Conservation (phyloP, 2,113 vertebrate genomes). For the Prinia subflava region DNA sequence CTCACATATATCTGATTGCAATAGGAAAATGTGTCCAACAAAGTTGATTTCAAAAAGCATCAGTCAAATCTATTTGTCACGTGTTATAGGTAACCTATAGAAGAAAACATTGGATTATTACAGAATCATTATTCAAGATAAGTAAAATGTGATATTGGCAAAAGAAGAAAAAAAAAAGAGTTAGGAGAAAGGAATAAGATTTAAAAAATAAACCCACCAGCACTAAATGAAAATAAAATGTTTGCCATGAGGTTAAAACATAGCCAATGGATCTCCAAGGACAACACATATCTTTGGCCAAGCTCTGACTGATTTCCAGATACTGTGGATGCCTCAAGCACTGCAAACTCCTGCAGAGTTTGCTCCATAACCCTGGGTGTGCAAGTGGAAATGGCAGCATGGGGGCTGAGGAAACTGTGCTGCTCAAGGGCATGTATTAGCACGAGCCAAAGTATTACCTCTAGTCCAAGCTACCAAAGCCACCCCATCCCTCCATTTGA, state of each 20-base stretch:
- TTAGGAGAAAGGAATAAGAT: not conserved
- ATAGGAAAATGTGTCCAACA: conserved; percentile 6
- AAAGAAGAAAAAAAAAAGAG: not conserved
- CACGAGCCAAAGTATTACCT: accelerated
- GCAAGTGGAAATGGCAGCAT: not conserved
- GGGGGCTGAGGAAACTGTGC: not conserved
- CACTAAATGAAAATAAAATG: not conserved
- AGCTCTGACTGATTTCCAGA: not conserved
- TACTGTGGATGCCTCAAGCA: not conserved
- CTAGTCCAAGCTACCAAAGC: not conserved
- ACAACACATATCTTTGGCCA: not conserved
- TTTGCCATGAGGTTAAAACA: not conserved
- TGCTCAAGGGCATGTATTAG: not conserved
- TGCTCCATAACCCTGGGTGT: not conserved
- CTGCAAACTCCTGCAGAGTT: not conserved
- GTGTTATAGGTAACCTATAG: accelerated
- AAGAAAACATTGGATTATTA: not conserved
- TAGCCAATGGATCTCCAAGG: not conserved
- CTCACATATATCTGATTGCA: not conserved
- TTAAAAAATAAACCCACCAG: not conserved
- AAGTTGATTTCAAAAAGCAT: not conserved
- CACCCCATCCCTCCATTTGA: accelerated
- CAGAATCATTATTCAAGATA: not conserved
- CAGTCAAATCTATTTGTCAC: not conserved
- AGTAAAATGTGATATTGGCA: not conserved